Conservation (phyloP, 2,797 vertebrate genomes). For the Pantherophis vulpinus region DNA sequence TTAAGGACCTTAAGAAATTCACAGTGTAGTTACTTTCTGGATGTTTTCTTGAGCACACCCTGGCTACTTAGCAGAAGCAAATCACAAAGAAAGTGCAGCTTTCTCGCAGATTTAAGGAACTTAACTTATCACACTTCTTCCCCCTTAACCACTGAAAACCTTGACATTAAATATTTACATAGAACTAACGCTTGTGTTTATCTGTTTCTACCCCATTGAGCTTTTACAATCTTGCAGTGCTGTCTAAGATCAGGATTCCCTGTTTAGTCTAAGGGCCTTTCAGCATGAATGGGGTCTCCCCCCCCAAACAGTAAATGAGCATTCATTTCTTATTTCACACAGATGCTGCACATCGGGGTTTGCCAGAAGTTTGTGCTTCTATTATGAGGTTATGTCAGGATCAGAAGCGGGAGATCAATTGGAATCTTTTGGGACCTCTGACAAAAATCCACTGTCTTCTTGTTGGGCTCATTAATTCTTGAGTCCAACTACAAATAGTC, state of each 20-base stretch:
- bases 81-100: background rate
- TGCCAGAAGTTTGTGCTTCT: background rate
- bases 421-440: background rate
- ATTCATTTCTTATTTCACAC: conserved; percentile 16
- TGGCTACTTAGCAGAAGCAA: conserved; percentile 8
- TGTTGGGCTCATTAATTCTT: background rate
- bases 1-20: background rate
- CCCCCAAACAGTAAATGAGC: background rate
- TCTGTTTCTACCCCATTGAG: conserved; percentile 1
- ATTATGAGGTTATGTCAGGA: background rate
- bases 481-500: background rate
- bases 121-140: background rate
- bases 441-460: too few species aligned
- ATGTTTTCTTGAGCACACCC: background rate
- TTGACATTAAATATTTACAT: conserved; percentile 34
- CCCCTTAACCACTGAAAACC: conserved; percentile 20
- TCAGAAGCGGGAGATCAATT: background rate
- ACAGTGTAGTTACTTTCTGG: background rate
- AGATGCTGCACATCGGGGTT: background rate
- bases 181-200: conserved; percentile 12
- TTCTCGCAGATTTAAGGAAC: background rate
- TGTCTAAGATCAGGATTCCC: conserved; percentile 38
- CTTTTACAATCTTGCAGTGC: conserved; percentile 7
- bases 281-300: background rate
- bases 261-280: conserved; percentile 40